Evolutionary conservation across 2,113 vertebrate species (phyloP).

Genomic region (Pterocles orientalis): DNA sequence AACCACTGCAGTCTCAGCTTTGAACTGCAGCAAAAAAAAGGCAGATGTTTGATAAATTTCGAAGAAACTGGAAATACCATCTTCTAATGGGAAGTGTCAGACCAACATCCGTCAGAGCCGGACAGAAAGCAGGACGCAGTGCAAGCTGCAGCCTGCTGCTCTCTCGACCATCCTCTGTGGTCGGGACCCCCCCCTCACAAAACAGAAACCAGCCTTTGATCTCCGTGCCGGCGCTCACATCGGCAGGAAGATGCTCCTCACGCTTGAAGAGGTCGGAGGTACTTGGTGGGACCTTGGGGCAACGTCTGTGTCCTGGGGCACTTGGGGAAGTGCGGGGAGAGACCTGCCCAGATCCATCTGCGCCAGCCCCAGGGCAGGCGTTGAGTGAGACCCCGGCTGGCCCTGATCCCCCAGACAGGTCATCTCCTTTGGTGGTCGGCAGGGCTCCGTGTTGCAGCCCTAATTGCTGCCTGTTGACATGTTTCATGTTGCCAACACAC

Average conservation of each 20-base stretch:
- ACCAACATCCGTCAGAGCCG: rapidly evolving
- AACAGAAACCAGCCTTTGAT: not conserved
- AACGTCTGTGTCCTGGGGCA: not conserved
- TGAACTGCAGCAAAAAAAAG: not conserved
- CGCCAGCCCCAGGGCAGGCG: rapidly evolving
- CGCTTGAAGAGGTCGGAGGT: not conserved
- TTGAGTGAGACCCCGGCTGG: not conserved
- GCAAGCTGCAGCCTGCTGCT: not conserved
- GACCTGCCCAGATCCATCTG: not conserved
- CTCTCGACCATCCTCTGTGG: not conserved
- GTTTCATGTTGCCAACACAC: not conserved
- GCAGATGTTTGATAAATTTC: not conserved
- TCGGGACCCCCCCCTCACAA: not conserved
- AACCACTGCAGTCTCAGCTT: not conserved
- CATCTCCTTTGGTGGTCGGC: not conserved
- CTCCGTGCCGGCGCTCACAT: not conserved
- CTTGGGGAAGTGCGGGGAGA: rapidly evolving
- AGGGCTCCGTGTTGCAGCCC: not conserved
- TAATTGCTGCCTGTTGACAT: not conserved
- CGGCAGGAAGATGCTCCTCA: not conserved
- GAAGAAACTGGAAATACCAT: not conserved
- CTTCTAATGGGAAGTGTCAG: not conserved
- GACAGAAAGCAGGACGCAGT: not conserved
- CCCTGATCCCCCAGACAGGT: not conserved
- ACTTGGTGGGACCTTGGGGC: not conserved